Conservation (phyloP, 2,113 vertebrate genomes). For the Rousettus leschenaultii region DNA sequence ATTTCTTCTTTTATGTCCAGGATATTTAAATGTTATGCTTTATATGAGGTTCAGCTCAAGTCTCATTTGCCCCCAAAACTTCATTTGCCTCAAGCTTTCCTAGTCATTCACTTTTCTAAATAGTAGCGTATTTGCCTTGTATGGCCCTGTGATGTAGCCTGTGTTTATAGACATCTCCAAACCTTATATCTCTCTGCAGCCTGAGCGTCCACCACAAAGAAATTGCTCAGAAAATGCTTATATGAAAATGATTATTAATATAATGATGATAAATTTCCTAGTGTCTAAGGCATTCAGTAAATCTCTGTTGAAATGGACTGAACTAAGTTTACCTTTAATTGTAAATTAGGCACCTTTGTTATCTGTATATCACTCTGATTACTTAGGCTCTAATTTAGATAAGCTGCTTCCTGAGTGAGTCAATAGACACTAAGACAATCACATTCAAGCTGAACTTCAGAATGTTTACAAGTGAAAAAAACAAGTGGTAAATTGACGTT, state of each 20-base stretch:
- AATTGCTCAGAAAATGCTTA: not conserved
- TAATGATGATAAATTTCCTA: not conserved
- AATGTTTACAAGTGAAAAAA: not conserved
- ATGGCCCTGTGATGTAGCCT: not conserved
- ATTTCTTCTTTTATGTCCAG: not conserved
- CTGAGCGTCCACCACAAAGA: not conserved
- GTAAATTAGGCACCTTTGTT: not conserved
- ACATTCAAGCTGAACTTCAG: constrained; percentile 29
- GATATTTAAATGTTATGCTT: not conserved
- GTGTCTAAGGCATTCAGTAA: not conserved
- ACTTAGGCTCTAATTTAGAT: not conserved
- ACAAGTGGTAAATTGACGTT: not conserved
- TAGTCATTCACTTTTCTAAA: constrained; percentile 16
- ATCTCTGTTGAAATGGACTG: not conserved
- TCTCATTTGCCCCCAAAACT: not conserved
- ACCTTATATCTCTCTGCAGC: not conserved
- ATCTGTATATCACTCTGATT: not conserved
- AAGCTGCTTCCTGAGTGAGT: not conserved
- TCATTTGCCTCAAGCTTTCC: not conserved
- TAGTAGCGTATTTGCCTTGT: not conserved
- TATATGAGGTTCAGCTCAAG: not conserved
- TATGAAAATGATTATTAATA: constrained; percentile 1
- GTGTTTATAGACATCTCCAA: not conserved
- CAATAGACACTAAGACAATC: not conserved
- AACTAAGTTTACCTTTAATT: not conserved